Evolutionary conservation across 2,888 invertebrate genomes (phyloP), one percentile per base, ranked within the genome.

Genomic region (Cosmopolites sordidus): DNA sequence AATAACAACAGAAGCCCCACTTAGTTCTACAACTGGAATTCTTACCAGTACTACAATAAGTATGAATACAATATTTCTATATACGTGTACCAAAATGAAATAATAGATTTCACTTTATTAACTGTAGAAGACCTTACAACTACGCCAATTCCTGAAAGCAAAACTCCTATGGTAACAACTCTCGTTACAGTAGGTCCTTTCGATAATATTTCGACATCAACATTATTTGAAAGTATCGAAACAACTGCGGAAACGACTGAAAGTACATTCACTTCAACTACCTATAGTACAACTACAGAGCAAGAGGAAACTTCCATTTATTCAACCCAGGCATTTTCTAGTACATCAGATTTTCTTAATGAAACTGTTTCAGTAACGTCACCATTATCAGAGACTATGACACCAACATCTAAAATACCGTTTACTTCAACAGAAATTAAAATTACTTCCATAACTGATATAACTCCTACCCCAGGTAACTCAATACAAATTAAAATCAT

Each of bases 361-460:
- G 16, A 12, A 2, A 16, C 16, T 16, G 15, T 38, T 18, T 27
- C 15, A 29, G 14, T 22, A 38, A 43, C 39, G 5, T 37, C 42
- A 30, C 18, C 46, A 29, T 27, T 12, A 11, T 38, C 43, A 11
- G n/a, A n/a, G 3, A 51, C 51, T 16, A 39, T 22, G 8, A 33
- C 33, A 33, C 11, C 33, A 33, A 12, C 33, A 33, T 6, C 33
- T 12, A 33, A 9, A 4, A 33, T 33, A 33, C 33, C 33, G 11
- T 11, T 4, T 4, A 33, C 33, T 6, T 33, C 43, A 2, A 15
- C 27, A 18, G 40, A 43, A 43, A 44, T 53, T 14, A 43, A 49
- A 41, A 43, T 16, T 16, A 53, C 52, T 16, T 16, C 56, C 5
- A 12, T 53, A 4, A 52, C 44, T 15, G 37, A 49, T 14, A 29